Conservation (phyloP, 2,113 vertebrate species). For the Crotalus viridis region DNA sequence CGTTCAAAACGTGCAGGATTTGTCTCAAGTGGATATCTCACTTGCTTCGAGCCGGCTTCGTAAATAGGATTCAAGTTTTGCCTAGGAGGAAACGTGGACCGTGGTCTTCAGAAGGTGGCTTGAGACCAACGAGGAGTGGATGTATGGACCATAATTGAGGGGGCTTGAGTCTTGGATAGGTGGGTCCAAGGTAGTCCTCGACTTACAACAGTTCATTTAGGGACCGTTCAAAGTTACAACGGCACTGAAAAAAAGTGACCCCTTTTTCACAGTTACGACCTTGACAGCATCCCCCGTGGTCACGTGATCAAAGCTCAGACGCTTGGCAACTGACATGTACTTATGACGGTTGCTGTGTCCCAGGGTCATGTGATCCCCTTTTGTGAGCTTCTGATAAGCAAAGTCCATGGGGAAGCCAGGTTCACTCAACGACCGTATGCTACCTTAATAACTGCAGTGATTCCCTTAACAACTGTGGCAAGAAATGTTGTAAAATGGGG, state of each 20-base stretch:
- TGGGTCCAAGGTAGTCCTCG: neutral
- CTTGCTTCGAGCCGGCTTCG: conserved; percentile 26
- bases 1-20: conserved; percentile 31
- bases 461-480: neutral
- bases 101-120: neutral
- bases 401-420: no score
- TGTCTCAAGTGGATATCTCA: conserved; percentile 25
- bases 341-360: no score
- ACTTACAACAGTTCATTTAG: neutral
- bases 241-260: no score
- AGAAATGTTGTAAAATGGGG: no score
- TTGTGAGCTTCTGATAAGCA: no score
- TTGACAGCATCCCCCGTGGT: no score
- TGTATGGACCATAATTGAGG: neutral
- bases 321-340: no score
- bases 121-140: neutral
- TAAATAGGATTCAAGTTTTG: neutral
- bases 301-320: no score
- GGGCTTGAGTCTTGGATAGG: neutral
- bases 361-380: no score
- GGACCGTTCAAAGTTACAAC: no score
- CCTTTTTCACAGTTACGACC: no score
- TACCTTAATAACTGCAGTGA: neutral
- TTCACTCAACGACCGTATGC: neutral
- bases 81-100: neutral